These are phyloP conservation scores for Monomorium pharaonis DNA, from an alignment of 1,140 invertebrate species.

Conservation along the genomic window DNA sequence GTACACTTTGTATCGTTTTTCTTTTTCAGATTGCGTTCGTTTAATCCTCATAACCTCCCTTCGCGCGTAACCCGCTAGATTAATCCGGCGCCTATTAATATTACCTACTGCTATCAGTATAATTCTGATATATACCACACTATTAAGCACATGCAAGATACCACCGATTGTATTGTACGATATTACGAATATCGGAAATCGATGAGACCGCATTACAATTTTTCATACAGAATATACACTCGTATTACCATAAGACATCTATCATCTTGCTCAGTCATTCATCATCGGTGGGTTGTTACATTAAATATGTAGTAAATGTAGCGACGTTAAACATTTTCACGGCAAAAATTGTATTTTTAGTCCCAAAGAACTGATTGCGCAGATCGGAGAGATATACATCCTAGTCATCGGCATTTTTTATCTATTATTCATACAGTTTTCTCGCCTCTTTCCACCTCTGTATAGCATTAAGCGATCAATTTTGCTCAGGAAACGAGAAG, in stretches of 20 bases:
- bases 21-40: not conserved
- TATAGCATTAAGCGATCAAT: constrained; percentile 49
- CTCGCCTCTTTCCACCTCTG: not conserved
- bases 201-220: constrained; percentile 15
- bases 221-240: constrained; percentile 10
- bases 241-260: constrained; percentile 30
- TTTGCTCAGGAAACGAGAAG: constrained; percentile 17
- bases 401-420: not conserved
- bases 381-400: not conserved
- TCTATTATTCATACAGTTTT: constrained; percentile 17
- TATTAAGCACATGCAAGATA: constrained; percentile 2
- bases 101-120: not conserved
- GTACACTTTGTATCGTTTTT: not conserved
- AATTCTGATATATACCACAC: not conserved
- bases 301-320: constrained; percentile 9
- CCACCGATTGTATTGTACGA: not conserved
- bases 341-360: not conserved
- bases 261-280: constrained; percentile 5
- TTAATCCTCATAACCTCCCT: not conserved
- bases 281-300: not conserved
- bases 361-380: not conserved
- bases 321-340: not conserved
- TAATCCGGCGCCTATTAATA: constrained; percentile 25
- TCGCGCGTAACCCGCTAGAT: not conserved
- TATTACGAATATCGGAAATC: constrained; percentile 39